Evolutionary conservation across 2,888 invertebrate species (phyloP), one percentile per base, ranked within the genome.

Genomic region (Ptycholaimellus sp.): DNA sequence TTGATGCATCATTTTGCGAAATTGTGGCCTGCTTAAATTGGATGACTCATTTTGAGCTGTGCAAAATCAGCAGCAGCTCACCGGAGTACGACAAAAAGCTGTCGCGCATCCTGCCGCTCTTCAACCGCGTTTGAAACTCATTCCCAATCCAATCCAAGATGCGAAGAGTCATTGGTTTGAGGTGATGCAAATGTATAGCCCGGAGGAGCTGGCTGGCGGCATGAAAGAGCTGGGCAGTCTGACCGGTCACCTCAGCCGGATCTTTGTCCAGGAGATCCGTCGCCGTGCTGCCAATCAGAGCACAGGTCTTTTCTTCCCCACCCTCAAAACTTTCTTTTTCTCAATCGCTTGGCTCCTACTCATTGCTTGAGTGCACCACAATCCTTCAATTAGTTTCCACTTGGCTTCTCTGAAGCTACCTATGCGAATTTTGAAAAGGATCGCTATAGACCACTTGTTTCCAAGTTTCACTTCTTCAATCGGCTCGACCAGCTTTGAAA

Each of bases 191-290:
- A 47, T 47, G 50, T 54, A 47, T 42, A 46, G 44, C 5, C 50
- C 57, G 1, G 46, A 44, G 25, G 87, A 90, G 56, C 81, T 93
- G 78, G 79, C 77, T 58, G 83, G 83, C 59, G 85, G 87, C 61
- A 93, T 93, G 65, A 80, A 82, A 71, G 90, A 93, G 59, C 78
- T 87, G 46, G 66, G 82, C 38, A 76, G 81, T 46, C 90, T 90
- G 59, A 81, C 81, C 53, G 80, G 81, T 57, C 80, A 83, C 68
- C 80, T 85, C 1, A 85, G 87, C 1, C 73, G 79, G 46, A 67
- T 90, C 19, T 83, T 93, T 78, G 93, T 93, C n/a, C 74, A 76
- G 5, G 90, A 93, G 65, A 87, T 93, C 49, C 68, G 87, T 37
- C 73, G 77, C 53, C 69, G 85, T 49, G 96, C 93, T 13, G 47